A percentile compares a stretch with the other conserved stretches of the same genome.
phyloP scores from a whole-genome alignment of 2,797 vertebrate species.

The Calcarius lapponicus region DNA sequence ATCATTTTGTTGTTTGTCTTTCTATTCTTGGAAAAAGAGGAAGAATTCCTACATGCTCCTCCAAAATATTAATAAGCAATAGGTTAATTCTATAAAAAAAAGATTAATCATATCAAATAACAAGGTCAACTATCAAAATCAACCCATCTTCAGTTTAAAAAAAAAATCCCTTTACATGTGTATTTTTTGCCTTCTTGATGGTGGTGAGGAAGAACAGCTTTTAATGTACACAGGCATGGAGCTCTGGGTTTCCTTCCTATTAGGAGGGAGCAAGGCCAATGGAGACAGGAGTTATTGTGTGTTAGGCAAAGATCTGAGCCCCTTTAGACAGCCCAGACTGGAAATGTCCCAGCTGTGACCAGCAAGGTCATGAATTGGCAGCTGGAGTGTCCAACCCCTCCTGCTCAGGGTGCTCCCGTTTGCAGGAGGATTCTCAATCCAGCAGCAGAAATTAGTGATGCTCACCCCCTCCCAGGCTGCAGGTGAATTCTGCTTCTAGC shows the following conservation, averaged over 20 bases:
- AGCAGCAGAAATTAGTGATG: not conserved
- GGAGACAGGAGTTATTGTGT: rapidly evolving
- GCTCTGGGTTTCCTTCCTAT: not conserved
- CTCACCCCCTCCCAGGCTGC: rapidly evolving
- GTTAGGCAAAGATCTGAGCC: not conserved
- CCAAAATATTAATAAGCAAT: not conserved
- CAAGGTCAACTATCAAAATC: not conserved
- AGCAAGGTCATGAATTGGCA: not conserved
- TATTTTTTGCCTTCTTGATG: not conserved
- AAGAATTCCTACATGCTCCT: not conserved
- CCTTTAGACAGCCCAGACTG: rapidly evolving
- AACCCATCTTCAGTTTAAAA: not conserved
- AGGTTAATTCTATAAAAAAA: not conserved
- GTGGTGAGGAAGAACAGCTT: not conserved
- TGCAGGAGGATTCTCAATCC: not conserved
- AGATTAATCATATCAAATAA: rapidly evolving
- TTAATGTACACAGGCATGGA: not conserved
- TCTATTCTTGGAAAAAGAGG: not conserved
- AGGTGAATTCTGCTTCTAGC: not conserved
- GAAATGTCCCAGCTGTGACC: not conserved
- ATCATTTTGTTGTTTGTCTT: not conserved
- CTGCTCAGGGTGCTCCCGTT: not conserved
- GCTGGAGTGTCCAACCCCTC: not conserved
- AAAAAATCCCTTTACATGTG: not conserved
- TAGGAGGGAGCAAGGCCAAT: not conserved